phyloP scores from a whole-genome alignment of 2,113 vertebrate species.

The Diadophis punctatus region DNA sequence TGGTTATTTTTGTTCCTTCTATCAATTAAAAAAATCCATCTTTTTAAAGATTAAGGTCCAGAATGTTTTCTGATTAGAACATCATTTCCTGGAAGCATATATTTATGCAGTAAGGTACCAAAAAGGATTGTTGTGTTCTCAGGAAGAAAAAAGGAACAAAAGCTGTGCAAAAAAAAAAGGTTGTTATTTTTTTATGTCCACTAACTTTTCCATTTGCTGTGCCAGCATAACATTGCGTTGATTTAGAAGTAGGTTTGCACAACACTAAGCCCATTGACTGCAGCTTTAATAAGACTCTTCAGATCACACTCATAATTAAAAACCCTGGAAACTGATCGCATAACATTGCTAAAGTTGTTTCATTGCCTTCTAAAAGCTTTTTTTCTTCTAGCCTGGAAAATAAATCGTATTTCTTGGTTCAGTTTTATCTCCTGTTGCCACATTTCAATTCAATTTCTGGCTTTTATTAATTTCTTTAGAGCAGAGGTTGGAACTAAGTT shows the following conservation, averaged over 20 bases:
- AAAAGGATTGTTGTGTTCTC: background rate
- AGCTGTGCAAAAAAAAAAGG: background rate
- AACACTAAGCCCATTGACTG: background rate
- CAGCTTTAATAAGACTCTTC: background rate
- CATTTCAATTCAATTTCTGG: conserved; percentile 28
- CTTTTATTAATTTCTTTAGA: conserved; percentile 20
- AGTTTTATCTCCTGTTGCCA: background rate
- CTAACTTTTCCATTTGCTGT: background rate
- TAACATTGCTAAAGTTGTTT: background rate
- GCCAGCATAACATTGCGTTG: background rate
- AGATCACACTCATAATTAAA: background rate
- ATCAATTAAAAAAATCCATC: background rate
- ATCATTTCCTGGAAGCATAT: background rate
- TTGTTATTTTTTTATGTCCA: background rate
- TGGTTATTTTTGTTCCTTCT: background rate
- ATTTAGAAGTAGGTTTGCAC: background rate
- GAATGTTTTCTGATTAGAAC: background rate
- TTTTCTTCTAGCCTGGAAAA: background rate
- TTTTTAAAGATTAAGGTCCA: background rate
- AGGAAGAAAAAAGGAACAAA: background rate
- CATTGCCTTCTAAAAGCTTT: background rate
- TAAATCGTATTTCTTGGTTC: conserved; percentile 1
- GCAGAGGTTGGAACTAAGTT: background rate
- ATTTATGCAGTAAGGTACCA: conserved; percentile 16
- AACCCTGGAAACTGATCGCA: background rate